Conservation (phyloP, 2,797 vertebrate species). For the Ctenopoma multispine region DNA sequence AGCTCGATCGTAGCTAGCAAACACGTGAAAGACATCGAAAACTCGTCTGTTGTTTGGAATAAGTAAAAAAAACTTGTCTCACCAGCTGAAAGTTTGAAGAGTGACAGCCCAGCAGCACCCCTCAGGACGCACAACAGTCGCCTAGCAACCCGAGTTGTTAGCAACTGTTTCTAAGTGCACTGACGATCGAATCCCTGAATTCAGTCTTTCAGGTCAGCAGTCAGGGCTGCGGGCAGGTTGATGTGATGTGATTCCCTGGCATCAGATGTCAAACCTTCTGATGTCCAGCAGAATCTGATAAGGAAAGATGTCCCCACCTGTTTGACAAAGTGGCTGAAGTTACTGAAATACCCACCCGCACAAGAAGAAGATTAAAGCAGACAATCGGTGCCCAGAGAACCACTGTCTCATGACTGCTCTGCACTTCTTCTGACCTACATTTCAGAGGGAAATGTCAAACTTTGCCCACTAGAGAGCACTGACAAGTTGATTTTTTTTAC, state of each 20-base stretch:
- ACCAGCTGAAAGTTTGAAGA: constrained; percentile 27
- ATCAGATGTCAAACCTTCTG: too few relatives aligned
- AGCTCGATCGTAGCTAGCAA: not conserved
- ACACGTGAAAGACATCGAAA: not conserved
- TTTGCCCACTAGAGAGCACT: constrained; percentile 5
- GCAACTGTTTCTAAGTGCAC: constrained; percentile 77
- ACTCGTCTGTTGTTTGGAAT: not conserved
- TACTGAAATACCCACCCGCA: too few relatives aligned
- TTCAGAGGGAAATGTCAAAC: too few relatives aligned
- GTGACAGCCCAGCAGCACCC: not conserved
- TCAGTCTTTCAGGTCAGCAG: constrained; percentile 18
- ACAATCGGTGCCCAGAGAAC: too few relatives aligned
- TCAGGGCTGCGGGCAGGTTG: fast-evolving
- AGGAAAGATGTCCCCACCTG: too few relatives aligned
- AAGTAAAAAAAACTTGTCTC: constrained; percentile 18
- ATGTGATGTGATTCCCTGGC: too few relatives aligned
- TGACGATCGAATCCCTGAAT: not conserved
- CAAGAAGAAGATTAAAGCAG: too few relatives aligned
- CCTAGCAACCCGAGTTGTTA: constrained; percentile 76
- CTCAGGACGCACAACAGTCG: not conserved
- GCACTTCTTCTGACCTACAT: too few relatives aligned
- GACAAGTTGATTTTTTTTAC: not conserved
- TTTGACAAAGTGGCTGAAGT: too few relatives aligned
- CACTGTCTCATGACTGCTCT: too few relatives aligned
- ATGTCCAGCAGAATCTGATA: too few relatives aligned